Evolutionary conservation across 2,113 vertebrate genomes (phyloP).

Genomic region (Lamprotornis superbus): DNA sequence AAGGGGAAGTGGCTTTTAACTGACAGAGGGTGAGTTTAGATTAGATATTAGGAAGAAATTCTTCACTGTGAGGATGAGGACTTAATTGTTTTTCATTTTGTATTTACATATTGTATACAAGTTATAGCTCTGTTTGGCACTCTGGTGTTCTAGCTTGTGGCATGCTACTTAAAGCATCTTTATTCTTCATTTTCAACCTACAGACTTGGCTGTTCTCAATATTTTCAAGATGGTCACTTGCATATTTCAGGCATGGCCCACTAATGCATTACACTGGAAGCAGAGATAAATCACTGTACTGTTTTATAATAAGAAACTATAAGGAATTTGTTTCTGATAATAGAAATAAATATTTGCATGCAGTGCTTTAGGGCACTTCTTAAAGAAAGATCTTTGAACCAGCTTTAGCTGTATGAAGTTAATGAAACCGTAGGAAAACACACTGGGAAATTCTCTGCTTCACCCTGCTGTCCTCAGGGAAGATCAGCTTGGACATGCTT

Average conservation of each 20-base stretch:
- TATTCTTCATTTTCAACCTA: not conserved
- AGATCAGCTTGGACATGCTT: not conserved
- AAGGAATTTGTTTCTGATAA: not conserved
- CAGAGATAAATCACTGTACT: not conserved
- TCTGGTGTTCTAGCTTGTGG: not conserved
- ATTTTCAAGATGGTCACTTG: not conserved
- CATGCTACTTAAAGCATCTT: not conserved
- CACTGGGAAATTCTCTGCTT: not conserved
- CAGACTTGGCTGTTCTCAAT: not conserved
- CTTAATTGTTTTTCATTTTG: not conserved
- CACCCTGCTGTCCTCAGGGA: not conserved
- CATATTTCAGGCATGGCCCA: not conserved
- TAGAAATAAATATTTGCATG: not conserved
- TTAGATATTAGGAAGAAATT: not conserved
- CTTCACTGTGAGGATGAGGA: not conserved
- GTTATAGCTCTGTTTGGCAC: not conserved
- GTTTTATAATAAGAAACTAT: not conserved
- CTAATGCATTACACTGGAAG: not conserved
- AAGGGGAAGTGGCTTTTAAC: not conserved
- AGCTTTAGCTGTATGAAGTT: not conserved
- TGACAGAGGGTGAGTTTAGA: not conserved
- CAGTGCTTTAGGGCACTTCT: not conserved
- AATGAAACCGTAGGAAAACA: not conserved
- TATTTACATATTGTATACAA: not conserved
- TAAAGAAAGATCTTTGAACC: not conserved